Conservation (phyloP, 2,113 vertebrate genomes). For the Limanda limanda region DNA sequence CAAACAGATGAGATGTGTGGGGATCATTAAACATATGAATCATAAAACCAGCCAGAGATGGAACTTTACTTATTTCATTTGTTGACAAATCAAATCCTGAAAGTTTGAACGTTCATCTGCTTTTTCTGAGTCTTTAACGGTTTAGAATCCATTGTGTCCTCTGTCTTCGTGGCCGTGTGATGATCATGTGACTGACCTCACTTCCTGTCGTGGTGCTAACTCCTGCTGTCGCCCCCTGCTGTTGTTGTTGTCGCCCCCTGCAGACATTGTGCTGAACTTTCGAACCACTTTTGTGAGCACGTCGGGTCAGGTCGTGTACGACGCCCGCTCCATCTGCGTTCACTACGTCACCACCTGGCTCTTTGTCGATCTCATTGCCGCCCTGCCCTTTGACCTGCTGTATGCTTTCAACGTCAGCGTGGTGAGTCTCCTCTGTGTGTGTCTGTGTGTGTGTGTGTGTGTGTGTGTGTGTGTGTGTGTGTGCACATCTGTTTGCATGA, state of each 20-base stretch:
- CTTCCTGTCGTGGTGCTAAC: neutral
- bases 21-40: too few relatives aligned
- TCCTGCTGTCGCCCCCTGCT: slow-evolving; percentile 14
- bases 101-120: too few relatives aligned
- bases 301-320: slow-evolving; percentile 87
- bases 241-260: slow-evolving; percentile 19
- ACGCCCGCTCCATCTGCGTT: slow-evolving; percentile 87
- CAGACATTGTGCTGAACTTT: slow-evolving; percentile 87
- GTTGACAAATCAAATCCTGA: too few relatives aligned
- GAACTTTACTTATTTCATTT: too few relatives aligned
- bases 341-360: slow-evolving; percentile 89
- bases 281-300: slow-evolving; percentile 88
- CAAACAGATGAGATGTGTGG: too few relatives aligned
- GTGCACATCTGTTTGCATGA: neutral
- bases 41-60: too few relatives aligned
- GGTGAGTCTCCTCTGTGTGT: slow-evolving; percentile 72
- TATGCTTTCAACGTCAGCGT: slow-evolving; percentile 88
- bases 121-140: too few relatives aligned
- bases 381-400: slow-evolving; percentile 87
- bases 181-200: neutral
- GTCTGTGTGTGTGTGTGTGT: slow-evolving; percentile 3
- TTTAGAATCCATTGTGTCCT: neutral
- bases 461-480: neutral
- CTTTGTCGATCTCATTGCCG: slow-evolving; percentile 87
- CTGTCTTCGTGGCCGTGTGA: neutral